These are phyloP conservation scores for Okapia johnstoni DNA, from an alignment of 2,113 vertebrate genomes.

Conservation along the genomic window DNA sequence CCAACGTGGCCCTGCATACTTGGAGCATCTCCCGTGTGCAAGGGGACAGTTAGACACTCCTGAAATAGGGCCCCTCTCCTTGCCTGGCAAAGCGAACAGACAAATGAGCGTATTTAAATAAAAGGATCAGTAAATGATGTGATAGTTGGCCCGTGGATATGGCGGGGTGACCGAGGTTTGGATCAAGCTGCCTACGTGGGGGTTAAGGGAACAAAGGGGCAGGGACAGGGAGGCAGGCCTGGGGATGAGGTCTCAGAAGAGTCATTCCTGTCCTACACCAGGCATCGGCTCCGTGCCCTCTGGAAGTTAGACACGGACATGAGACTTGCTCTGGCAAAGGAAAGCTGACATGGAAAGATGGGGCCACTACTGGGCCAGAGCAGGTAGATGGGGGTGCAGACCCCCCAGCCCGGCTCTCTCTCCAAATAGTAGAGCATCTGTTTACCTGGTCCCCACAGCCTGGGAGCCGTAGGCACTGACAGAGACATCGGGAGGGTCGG, in stretches of 20 bases:
- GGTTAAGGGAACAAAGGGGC: not conserved
- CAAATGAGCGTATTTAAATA: not conserved
- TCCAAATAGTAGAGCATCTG: rapidly evolving
- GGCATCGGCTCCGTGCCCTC: not conserved
- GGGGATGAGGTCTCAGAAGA: rapidly evolving
- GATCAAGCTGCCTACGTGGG: rapidly evolving
- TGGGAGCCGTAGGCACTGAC: not conserved
- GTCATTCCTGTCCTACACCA: rapidly evolving
- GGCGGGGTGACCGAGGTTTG: rapidly evolving
- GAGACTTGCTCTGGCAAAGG: not conserved
- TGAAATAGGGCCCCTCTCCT: not conserved
- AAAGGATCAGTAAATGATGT: rapidly evolving
- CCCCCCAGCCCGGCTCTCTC: rapidly evolving
- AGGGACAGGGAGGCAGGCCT: not conserved
- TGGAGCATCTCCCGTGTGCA: rapidly evolving
- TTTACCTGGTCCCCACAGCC: not conserved
- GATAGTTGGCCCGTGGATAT: rapidly evolving
- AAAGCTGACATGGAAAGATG: rapidly evolving
- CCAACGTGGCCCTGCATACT: not conserved
- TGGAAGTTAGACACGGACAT: rapidly evolving
- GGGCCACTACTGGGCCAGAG: not conserved
- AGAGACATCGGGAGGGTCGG: not conserved
- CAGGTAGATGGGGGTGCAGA: not conserved
- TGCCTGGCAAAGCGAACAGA: not conserved
- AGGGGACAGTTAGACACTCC: not conserved